These are phyloP conservation scores for Porites evermanni DNA, from an alignment of 92 coral and sea anemone genomes.

Conservation along the genomic window DNA sequence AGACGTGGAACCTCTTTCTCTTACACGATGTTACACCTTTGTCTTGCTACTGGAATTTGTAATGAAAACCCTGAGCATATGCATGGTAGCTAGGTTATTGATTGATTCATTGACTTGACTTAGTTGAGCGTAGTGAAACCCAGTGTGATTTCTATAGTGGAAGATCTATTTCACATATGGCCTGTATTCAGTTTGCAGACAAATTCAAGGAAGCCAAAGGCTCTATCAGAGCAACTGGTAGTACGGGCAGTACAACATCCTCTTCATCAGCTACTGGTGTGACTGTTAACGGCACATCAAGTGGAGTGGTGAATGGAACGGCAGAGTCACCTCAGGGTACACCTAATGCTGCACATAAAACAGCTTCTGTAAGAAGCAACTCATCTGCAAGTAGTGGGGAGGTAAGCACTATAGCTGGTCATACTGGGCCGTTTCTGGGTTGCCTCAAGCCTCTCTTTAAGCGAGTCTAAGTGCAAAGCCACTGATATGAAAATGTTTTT, in stretches of 20 bases:
- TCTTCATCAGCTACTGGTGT: slow-evolving; percentile 41
- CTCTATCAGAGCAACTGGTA: slow-evolving; percentile 68
- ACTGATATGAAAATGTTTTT: no score
- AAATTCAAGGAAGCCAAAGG: slow-evolving; percentile 91
- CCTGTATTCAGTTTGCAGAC: slow-evolving; percentile 82
- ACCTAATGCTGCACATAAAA: slow-evolving; percentile 63
- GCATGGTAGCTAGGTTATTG: no score
- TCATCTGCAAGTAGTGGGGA: slow-evolving; percentile 86
- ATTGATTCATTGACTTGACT: no score
- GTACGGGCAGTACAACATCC: slow-evolving; percentile 66
- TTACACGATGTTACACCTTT: no score
- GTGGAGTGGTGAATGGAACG: slow-evolving; percentile 59
- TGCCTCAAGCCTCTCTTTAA: no score
- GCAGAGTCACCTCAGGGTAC: slow-evolving; percentile 55
- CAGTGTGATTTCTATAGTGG: neutral
- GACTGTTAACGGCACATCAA: slow-evolving; percentile 48
- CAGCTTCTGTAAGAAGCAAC: slow-evolving; percentile 68
- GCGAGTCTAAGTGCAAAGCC: no score
- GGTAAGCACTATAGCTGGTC: slow-evolving; percentile 27
- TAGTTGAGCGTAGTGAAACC: no score
- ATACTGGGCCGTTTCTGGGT: no score
- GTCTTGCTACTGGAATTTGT: no score
- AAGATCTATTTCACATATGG: neutral
- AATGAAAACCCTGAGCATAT: no score
- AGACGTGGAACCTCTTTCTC: no score